Evolutionary conservation across 2,113 vertebrate species (phyloP).

Genomic region (Vulpes lagopus): DNA sequence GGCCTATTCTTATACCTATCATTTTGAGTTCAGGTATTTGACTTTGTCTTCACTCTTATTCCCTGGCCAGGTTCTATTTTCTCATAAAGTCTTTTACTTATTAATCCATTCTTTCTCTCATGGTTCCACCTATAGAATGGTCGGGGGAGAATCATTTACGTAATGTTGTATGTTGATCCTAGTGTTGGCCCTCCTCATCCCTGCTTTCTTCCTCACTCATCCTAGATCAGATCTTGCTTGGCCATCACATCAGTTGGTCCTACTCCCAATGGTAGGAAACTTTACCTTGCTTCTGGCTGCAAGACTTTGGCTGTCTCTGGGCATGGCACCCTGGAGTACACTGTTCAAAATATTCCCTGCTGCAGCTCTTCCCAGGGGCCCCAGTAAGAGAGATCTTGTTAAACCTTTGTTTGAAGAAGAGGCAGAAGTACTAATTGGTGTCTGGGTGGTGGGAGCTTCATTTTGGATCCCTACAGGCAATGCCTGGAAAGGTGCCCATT

Average conservation of each 20-base stretch:
- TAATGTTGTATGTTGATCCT: not conserved
- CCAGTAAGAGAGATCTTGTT: constrained; percentile 60
- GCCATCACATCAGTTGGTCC: not conserved
- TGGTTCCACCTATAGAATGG: not conserved
- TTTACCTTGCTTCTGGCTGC: not conserved
- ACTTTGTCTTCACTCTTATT: not conserved
- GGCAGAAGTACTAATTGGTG: constrained; percentile 70
- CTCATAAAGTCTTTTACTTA: not conserved
- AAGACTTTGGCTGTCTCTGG: not conserved
- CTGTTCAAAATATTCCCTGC: constrained; percentile 71
- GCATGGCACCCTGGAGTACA: not conserved
- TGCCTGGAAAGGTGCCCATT: constrained; percentile 45
- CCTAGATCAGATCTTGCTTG: not conserved
- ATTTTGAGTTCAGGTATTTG: not conserved
- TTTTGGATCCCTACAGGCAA: constrained; percentile 44
- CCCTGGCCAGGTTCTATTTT: not conserved
- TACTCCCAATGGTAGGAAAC: not conserved
- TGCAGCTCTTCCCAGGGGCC: constrained; percentile 38
- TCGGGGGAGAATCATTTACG: not conserved
- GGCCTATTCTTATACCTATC: not conserved
- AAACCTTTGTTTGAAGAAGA: constrained; percentile 60
- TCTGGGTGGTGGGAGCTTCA: constrained; percentile 49
- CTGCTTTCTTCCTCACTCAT: not conserved
- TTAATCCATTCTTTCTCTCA: not conserved
- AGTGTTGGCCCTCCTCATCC: not conserved